Conservation (phyloP, 2,888 invertebrate species). For the Choristoneura rosaceana region DNA sequence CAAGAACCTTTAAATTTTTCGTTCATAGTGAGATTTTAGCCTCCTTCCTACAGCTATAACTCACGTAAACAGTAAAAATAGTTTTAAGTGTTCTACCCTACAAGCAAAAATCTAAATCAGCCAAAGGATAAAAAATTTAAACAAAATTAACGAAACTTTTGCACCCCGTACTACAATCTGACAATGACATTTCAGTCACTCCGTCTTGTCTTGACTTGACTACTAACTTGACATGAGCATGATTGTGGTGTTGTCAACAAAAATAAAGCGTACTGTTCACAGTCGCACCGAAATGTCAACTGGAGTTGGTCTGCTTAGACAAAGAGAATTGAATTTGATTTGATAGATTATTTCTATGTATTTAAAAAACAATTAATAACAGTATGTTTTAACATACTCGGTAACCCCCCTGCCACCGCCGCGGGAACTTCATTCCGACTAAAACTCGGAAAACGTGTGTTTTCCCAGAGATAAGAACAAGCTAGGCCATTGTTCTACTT, state of each 20-base stretch:
- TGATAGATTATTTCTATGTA: too few relatives aligned
- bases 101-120: not conserved
- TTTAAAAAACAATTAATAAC: too few relatives aligned
- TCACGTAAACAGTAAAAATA: not conserved
- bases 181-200: not conserved
- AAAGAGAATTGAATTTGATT: too few relatives aligned
- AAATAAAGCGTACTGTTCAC: not conserved
- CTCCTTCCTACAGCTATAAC: not conserved
- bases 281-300: not conserved
- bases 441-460: too few relatives aligned
- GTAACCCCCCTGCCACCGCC: too few relatives aligned
- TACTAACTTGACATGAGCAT: too few relatives aligned
- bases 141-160: not conserved
- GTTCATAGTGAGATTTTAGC: constrained; percentile 13
- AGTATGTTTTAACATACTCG: too few relatives aligned
- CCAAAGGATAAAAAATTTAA: not conserved
- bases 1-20: constrained; percentile 24
- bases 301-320: too few relatives aligned
- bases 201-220: too few relatives aligned
- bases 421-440: too few relatives aligned
- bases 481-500: too few relatives aligned
- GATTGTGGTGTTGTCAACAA: not conserved
- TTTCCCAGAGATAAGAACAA: too few relatives aligned
- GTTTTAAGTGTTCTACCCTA: not conserved
- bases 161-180: not conserved